Conservation (phyloP, 1,140 invertebrate species). For the Achatina immaculata region DNA sequence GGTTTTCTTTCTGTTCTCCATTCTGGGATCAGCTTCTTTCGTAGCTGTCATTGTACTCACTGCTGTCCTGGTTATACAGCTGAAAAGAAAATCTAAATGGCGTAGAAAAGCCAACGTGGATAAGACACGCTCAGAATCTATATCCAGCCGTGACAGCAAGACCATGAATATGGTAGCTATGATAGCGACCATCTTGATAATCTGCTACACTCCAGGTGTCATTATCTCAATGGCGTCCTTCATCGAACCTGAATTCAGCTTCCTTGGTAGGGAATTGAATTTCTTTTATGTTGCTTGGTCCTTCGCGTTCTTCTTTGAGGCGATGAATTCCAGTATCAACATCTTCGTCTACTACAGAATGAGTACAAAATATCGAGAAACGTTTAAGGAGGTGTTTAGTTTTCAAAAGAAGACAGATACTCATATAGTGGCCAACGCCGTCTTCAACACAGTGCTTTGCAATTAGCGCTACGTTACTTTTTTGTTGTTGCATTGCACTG, state of each 20-base stretch:
- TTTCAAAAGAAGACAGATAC: neutral
- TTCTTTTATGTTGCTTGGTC: neutral
- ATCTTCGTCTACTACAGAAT: slow-evolving; percentile 13
- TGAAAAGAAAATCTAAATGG: too few relatives aligned
- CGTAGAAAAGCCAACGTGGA: neutral
- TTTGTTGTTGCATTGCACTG: too few relatives aligned
- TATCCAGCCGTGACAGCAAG: neutral
- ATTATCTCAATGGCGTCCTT: neutral
- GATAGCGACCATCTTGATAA: neutral
- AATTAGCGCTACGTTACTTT: too few relatives aligned
- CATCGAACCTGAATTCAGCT: neutral
- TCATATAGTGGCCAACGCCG: too few relatives aligned
- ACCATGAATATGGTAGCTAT: neutral
- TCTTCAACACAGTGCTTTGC: too few relatives aligned
- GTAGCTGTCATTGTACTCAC: neutral
- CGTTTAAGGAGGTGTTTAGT: neutral
- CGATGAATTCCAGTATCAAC: neutral
- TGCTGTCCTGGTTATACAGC: neutral
- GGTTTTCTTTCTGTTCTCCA: neutral
- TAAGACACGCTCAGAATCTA: neutral
- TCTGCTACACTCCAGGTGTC: neutral
- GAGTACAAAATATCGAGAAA: neutral
- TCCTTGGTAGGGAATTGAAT: neutral
- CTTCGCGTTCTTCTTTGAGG: neutral
- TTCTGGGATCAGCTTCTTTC: neutral